These are phyloP conservation scores for Anabas testudineus DNA, from an alignment of 2,797 vertebrate species.

Conservation along the genomic window DNA sequence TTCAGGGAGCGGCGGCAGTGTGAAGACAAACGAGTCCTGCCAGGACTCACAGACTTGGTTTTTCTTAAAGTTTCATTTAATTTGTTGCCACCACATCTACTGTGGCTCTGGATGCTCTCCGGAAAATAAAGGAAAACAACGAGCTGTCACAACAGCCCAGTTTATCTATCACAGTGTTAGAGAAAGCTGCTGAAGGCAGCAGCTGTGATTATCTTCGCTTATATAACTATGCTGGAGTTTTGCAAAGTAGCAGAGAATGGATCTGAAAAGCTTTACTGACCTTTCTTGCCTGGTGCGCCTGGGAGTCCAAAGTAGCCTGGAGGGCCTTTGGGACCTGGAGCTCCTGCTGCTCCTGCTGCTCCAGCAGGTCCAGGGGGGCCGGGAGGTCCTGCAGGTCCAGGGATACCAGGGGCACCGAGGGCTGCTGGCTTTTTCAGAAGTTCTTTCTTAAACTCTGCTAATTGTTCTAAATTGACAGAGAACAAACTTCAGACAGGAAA, in stretches of 20 bases:
- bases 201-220: not conserved
- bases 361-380: conserved; percentile 80
- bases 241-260: not conserved
- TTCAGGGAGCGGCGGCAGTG: conserved; percentile 4
- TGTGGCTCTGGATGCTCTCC: conserved; percentile 39
- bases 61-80: conserved; percentile 37
- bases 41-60: conserved; percentile 26
- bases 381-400: conserved; percentile 76
- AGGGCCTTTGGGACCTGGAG: conserved; percentile 79
- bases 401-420: conserved; percentile 77
- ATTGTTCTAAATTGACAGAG: conserved; percentile 75
- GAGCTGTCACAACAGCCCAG: conserved; percentile 16
- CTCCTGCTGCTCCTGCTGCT: conserved; percentile 73
- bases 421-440: conserved; percentile 82
- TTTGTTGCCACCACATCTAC: conserved; percentile 26
- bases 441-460: conserved; percentile 84
- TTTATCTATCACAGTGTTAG: conserved; percentile 15
- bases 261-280: conserved; percentile 52
- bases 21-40: conserved; percentile 26
- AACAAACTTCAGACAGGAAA: not conserved
- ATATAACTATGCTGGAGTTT: not conserved
- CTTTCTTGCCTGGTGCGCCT: conserved; percentile 83
- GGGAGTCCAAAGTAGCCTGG: conserved; percentile 85
- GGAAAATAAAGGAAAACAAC: conserved; percentile 33
- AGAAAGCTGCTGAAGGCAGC: conserved; percentile 13